These are phyloP conservation scores for Malthinus seriepunctatus DNA, from an alignment of 2,888 invertebrate species.

Conservation along the genomic window DNA sequence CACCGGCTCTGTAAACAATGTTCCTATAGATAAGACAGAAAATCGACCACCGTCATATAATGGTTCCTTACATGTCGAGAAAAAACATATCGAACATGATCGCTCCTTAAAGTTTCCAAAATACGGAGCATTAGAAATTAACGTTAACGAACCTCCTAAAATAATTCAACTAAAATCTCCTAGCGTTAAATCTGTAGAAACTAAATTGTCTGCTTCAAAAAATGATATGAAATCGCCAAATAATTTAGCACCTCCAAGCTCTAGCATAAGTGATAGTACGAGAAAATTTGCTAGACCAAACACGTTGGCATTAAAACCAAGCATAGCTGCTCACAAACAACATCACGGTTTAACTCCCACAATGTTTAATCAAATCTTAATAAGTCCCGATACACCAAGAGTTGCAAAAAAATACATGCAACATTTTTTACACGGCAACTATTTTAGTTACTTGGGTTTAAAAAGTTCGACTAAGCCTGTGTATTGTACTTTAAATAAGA, in stretches of 20 bases:
- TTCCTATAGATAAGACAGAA: conserved; percentile 1
- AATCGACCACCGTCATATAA: not conserved
- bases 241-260: conserved; percentile 10
- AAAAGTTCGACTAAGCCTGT: conserved; percentile 90
- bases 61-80: conserved; percentile 2
- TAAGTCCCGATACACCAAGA: conserved; percentile 89
- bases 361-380: conserved; percentile 79
- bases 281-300: conserved; percentile 80
- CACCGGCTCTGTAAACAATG: not conserved
- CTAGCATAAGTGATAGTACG: conserved; percentile 54
- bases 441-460: conserved; percentile 87
- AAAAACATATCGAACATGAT: conserved; percentile 14
- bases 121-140: conserved; percentile 35
- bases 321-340: conserved; percentile 78
- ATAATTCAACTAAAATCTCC: conserved; percentile 24
- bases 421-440: conserved; percentile 86
- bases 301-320: conserved; percentile 81
- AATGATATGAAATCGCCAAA: conserved; percentile 34
- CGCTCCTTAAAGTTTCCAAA: conserved; percentile 28
- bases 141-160: conserved; percentile 22
- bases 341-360: conserved; percentile 83
- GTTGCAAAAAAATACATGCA: conserved; percentile 89
- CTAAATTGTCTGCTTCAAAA: conserved; percentile 28
- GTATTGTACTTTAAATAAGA: conserved; percentile 90
- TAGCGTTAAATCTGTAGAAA: conserved; percentile 16